A percentile compares a stretch with the other conserved stretches of the same genome.
Conservation (phyloP, 2,888 invertebrate species). For the Diaphora mendica region DNA sequence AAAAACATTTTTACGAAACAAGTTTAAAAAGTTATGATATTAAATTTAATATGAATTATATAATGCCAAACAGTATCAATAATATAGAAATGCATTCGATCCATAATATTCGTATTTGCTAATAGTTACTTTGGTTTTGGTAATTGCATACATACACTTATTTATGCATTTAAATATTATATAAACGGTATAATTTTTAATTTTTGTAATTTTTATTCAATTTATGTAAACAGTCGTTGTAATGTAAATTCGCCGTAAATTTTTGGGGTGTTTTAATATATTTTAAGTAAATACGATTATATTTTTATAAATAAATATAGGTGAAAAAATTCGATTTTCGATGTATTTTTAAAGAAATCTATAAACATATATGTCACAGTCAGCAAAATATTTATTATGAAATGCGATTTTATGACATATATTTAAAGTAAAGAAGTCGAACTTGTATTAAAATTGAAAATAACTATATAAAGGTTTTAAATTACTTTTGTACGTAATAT, state of each 20-base stretch:
- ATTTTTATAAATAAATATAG: constrained; percentile 27
- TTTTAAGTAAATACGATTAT: constrained; percentile 25
- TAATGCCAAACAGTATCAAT: not conserved
- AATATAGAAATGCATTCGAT: not conserved
- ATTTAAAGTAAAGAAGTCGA: not conserved
- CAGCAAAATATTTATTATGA: not conserved
- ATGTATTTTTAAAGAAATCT: constrained; percentile 39
- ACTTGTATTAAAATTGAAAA: not conserved
- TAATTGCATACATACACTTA: constrained; percentile 5
- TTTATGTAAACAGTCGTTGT: constrained; percentile 52
- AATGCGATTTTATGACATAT: not conserved
- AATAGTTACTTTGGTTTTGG: not conserved
- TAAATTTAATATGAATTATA: not conserved
- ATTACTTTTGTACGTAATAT: not conserved
- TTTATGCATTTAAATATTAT: constrained; percentile 16
- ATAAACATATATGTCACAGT: not conserved
- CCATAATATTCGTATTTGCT: not conserved
- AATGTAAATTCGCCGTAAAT: constrained; percentile 52
- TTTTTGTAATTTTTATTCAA: constrained; percentile 17
- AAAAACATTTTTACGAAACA: not conserved
- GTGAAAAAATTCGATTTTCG: constrained; percentile 34
- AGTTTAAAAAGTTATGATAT: not conserved
- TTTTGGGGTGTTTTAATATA: constrained; percentile 25
- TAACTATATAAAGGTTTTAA: not conserved
- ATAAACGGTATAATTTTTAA: constrained; percentile 14